Percentiles rank a stretch among this genome's conserved stretches.
Conservation (phyloP, 2,888 invertebrate genomes). For the Cremastobaeus sp. region DNA sequence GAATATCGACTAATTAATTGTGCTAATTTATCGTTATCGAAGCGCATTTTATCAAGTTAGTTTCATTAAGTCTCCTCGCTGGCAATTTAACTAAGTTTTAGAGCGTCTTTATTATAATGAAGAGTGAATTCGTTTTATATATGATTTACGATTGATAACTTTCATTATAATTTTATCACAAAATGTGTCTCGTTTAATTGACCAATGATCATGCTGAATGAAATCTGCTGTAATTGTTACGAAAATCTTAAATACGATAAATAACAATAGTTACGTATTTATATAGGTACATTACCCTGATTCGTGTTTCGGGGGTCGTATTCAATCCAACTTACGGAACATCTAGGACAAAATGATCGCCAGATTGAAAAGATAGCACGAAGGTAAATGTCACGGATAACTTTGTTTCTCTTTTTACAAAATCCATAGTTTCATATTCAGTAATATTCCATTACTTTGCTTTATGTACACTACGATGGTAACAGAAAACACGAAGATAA, state of each 20-base stretch:
- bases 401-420: slow-evolving; percentile 12
- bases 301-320: slow-evolving; percentile 34
- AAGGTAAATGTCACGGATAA: slow-evolving; percentile 3
- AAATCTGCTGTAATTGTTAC: slow-evolving; percentile 29
- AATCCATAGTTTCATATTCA: slow-evolving; percentile 22
- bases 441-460: slow-evolving; percentile 17
- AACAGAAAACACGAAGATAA: too few relatives aligned
- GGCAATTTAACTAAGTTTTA: slow-evolving; percentile 20
- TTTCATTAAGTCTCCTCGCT: neutral
- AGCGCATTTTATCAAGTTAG: slow-evolving; percentile 2
- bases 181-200: slow-evolving; percentile 46
- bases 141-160: slow-evolving; percentile 45
- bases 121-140: slow-evolving; percentile 33
- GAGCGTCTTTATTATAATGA: slow-evolving; percentile 26
- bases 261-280: slow-evolving; percentile 50
- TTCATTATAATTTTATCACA: slow-evolving; percentile 51
- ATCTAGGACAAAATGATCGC: slow-evolving; percentile 9
- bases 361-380: slow-evolving; percentile 7
- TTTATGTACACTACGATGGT: too few relatives aligned
- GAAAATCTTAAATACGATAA: slow-evolving; percentile 37
- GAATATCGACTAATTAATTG: too few relatives aligned
- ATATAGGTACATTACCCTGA: slow-evolving; percentile 48
- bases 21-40: slow-evolving; percentile 5
- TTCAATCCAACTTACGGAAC: slow-evolving; percentile 16
- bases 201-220: slow-evolving; percentile 46